These are phyloP conservation scores for Melanchra persicariae DNA, from an alignment of 2,888 invertebrate genomes.

Conservation along the genomic window DNA sequence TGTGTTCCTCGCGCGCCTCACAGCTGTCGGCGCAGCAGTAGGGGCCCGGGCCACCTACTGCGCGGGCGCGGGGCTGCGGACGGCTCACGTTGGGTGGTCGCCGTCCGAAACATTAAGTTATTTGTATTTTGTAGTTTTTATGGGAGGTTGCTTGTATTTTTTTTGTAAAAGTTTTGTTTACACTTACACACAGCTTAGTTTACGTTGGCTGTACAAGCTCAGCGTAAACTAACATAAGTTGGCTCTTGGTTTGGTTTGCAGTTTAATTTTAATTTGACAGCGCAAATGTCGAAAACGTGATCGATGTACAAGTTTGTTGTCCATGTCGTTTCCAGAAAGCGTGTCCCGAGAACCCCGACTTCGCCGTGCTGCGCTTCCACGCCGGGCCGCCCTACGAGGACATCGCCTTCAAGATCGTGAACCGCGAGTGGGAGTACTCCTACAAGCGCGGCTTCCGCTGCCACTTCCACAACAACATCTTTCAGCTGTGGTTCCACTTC, in stretches of 20 bases:
- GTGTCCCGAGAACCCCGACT: constrained; percentile 97
- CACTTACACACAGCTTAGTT: no score
- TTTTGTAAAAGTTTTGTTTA: no score
- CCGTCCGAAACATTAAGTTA: no score
- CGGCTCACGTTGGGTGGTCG: no score
- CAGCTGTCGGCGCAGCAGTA: no score
- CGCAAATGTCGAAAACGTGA: not conserved
- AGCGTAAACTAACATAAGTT: not conserved
- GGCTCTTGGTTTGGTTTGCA: not conserved
- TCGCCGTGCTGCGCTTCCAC: constrained; percentile 97
- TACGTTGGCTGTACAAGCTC: not conserved
- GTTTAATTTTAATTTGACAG: not conserved
- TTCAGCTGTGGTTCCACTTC: constrained; percentile 99
- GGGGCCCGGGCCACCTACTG: no score
- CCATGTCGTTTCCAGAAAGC: constrained; percentile 92
- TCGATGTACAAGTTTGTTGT: not conserved
- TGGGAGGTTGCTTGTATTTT: no score
- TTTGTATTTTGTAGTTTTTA: no score
- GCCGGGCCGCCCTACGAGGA: constrained; percentile 99
- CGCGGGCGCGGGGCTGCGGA: no score
- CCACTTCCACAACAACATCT: constrained; percentile 99
- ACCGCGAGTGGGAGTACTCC: constrained; percentile 99
- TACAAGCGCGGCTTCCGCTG: constrained; percentile 99
- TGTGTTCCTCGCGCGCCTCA: no score
- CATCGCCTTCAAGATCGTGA: constrained; percentile 99